These are phyloP conservation scores for Euschistus heros DNA, from an alignment of 1,140 invertebrate species.

Conservation along the genomic window DNA sequence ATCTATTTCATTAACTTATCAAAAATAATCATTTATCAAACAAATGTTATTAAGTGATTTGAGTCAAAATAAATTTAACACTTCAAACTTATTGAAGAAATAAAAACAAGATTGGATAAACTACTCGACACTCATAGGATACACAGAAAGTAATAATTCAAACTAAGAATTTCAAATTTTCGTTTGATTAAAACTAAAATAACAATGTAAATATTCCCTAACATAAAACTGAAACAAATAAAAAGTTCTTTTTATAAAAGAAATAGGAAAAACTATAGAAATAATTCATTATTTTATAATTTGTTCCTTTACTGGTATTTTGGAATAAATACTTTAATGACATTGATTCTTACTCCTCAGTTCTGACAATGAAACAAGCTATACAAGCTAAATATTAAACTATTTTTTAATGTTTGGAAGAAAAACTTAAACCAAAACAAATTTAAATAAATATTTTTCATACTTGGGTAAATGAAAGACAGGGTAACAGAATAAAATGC, in stretches of 20 bases:
- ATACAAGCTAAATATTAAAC: background rate
- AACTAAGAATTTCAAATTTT: background rate
- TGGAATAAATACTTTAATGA: too few species aligned
- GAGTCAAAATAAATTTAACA: too few species aligned
- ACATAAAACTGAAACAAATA: background rate
- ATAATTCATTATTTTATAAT: too few species aligned
- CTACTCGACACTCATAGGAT: too few species aligned
- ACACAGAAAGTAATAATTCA: background rate
- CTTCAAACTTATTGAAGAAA: too few species aligned
- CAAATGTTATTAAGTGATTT: too few species aligned
- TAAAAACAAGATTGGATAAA: too few species aligned
- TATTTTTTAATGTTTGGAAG: background rate
- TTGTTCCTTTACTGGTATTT: too few species aligned
- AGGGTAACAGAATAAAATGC: background rate
- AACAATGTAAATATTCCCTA: background rate
- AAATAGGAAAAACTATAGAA: background rate
- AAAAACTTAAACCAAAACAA: background rate
- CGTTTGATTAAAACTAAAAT: background rate
- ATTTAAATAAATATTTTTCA: background rate
- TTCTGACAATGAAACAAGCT: too few species aligned
- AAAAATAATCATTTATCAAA: too few species aligned
- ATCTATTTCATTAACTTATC: too few species aligned
- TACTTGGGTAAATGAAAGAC: background rate
- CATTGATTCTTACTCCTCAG: too few species aligned
- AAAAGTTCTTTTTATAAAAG: background rate